Conservation (phyloP, 2,888 invertebrate species). For the Lepidochrysops patricia region DNA sequence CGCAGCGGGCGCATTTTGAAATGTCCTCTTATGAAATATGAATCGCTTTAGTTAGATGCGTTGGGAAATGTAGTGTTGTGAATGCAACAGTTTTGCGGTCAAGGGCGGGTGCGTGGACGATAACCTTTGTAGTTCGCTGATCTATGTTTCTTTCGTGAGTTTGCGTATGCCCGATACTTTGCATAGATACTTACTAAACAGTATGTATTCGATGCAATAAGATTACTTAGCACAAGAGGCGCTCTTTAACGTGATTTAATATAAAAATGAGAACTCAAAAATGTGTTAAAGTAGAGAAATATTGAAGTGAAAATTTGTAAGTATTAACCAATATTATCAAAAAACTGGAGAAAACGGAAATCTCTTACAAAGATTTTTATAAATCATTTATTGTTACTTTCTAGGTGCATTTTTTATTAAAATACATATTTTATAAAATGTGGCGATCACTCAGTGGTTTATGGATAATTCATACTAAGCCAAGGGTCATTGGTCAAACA, state of each 20-base stretch:
- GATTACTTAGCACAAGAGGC: too few relatives aligned
- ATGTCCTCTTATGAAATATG: conserved; percentile 58
- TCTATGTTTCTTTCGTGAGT: background rate
- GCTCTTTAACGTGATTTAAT: too few relatives aligned
- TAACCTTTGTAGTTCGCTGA: conserved; percentile 40
- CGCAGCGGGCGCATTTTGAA: conserved; percentile 28
- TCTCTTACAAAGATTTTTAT: too few relatives aligned
- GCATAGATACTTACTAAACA: background rate
- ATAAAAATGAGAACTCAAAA: too few relatives aligned
- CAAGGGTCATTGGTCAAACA: too few relatives aligned
- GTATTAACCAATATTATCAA: too few relatives aligned
- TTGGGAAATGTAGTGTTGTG: conserved; percentile 60
- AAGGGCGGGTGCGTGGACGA: conserved; percentile 42
- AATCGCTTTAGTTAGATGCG: conserved; percentile 63
- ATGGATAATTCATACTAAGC: too few relatives aligned
- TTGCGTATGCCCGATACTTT: background rate
- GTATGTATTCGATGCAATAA: too few relatives aligned
- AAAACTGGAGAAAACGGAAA: too few relatives aligned
- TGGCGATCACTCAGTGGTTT: too few relatives aligned
- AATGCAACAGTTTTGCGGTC: conserved; percentile 63
- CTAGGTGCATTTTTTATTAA: background rate
- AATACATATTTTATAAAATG: background rate
- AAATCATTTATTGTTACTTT: background rate
- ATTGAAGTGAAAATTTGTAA: too few relatives aligned
- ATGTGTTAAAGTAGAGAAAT: too few relatives aligned